These are phyloP conservation scores for Drosophila ironensis DNA, from an alignment of 1,140 invertebrate genomes.

Conservation along the genomic window DNA sequence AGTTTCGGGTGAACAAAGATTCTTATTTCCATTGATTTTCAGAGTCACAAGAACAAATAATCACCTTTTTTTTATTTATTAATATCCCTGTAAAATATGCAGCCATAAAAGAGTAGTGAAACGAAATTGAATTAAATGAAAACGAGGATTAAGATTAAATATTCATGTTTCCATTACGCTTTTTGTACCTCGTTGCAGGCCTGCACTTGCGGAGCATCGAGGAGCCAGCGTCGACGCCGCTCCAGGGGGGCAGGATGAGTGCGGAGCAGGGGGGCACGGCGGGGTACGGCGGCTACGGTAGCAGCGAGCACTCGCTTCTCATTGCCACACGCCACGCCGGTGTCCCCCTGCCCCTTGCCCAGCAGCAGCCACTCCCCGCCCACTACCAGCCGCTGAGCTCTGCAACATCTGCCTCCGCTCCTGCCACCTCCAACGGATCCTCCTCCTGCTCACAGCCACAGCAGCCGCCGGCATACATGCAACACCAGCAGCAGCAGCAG, in stretches of 20 bases:
- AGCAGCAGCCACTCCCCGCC: constrained; percentile 63
- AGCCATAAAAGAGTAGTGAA: background rate
- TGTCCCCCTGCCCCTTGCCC: constrained; percentile 82
- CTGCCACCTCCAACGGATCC: constrained; percentile 22
- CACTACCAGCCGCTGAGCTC: constrained; percentile 56
- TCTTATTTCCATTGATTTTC: no score
- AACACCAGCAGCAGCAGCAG: constrained; percentile 6
- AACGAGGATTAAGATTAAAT: constrained; percentile 24
- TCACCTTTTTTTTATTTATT: background rate
- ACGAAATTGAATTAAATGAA: constrained; percentile 14
- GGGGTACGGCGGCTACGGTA: constrained; percentile 81
- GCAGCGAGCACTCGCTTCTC: constrained; percentile 75
- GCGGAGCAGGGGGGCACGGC: constrained; percentile 85
- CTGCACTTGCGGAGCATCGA: constrained; percentile 91
- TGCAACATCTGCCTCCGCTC: constrained; percentile 43
- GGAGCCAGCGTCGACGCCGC: constrained; percentile 84
- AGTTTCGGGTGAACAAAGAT: no score
- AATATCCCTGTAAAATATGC: background rate
- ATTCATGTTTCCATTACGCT: constrained; percentile 34
- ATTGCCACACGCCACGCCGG: constrained; percentile 82
- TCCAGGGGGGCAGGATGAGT: constrained; percentile 84
- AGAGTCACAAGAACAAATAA: no score
- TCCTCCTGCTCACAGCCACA: constrained; percentile 53
- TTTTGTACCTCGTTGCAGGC: constrained; percentile 83
- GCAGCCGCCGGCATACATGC: no score